These are phyloP conservation scores for Sibirionetta formosa DNA, from an alignment of 2,797 vertebrate species.

Conservation along the genomic window DNA sequence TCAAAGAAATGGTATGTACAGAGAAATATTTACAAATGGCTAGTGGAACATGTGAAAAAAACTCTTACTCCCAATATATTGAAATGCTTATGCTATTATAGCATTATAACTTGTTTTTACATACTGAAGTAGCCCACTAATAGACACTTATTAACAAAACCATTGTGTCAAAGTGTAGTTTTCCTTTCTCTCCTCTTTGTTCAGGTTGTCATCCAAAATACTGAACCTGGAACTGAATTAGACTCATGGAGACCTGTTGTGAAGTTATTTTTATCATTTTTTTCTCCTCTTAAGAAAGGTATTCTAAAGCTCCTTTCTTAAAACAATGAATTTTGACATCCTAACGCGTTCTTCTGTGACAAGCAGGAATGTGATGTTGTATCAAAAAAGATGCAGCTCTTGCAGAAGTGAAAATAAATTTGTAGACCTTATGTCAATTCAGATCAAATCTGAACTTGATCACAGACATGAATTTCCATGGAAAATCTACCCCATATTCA, in stretches of 20 bases:
- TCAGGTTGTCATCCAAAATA: not conserved
- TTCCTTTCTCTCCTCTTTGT: not conserved
- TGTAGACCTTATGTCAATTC: not conserved
- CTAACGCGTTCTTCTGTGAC: not conserved
- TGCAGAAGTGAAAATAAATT: not conserved
- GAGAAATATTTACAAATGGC: conserved; percentile 11
- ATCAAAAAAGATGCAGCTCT: not conserved
- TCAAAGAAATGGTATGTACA: conserved; percentile 89
- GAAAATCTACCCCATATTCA: not conserved
- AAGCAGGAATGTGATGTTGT: not conserved
- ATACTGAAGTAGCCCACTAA: not conserved
- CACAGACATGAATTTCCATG: not conserved
- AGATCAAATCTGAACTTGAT: not conserved
- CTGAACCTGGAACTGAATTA: not conserved
- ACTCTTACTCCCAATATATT: not conserved
- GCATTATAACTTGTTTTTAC: not conserved
- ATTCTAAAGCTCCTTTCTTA: not conserved
- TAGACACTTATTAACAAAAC: not conserved
- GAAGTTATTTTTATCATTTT: not conserved
- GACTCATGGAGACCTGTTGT: not conserved
- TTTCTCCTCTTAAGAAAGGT: not conserved
- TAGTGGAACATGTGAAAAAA: not conserved
- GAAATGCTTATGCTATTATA: not conserved
- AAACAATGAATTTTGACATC: not conserved
- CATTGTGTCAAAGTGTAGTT: not conserved